Base-by-base conservation (phyloP, 2,113 vertebrate species). In the Amphiprion ocellaris region DNA sequence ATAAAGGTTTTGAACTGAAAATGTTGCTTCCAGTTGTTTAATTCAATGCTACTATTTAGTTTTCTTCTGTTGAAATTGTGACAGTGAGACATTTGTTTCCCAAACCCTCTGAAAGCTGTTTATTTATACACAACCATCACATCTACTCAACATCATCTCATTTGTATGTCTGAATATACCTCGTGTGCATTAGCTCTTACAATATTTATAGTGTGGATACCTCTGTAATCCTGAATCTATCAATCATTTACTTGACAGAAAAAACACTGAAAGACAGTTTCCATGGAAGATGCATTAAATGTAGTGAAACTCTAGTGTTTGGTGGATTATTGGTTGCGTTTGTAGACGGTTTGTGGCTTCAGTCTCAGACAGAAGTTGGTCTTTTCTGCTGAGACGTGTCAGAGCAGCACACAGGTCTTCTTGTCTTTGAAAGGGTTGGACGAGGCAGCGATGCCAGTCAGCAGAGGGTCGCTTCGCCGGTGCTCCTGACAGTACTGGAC, bases 351-450 rank as follows among this genome's bases (percentile, higher is more conserved):
- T 7, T 26, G 46, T 14, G 12, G 23, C 16, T 23, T 17, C 23
- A 8, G 23, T 24, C 16, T 30, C 19, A 17, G 1, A 14, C 14
- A 11, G 21, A 10, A 26, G 44, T 15, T 5, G 21, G 11, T 24
- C 1, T 5, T 63, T 15, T 53, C 17, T 12, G 8, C 19, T 37
- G 19, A 11, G 46, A 24, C 46, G 44, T 15, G 37, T 90, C 87
- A 96, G 2, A 96, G 92, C 61, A 96, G 92, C 63, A 94, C 79
- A 9, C 94, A 95, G 46, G 69, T 93, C 88, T 95, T 96, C 94
- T 96, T 96, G 50, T 96, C 95, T 91, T 95, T 96, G 89, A 96
- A 97, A 24, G 96, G 96, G 75, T 96, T 97, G 74, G 93, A 93
- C 0, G 96, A 95, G 1, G 95, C 87, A 0, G 94, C 87, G 41